Evolutionary conservation across 2,797 vertebrate genomes (phyloP).

Genomic region (Sebastiscus tertius): DNA sequence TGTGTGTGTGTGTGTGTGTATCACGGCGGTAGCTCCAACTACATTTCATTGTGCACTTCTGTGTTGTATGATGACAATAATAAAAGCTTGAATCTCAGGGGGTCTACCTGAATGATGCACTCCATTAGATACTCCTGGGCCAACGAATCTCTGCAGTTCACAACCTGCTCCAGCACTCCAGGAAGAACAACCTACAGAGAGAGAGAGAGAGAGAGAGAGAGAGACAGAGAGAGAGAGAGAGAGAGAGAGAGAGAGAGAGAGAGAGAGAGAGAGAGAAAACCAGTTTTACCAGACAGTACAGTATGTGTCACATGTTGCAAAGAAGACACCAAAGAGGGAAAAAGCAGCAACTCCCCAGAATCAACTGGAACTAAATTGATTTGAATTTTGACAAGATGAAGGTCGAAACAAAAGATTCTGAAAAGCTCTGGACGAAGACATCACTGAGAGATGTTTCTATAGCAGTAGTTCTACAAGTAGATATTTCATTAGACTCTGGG

Average conservation of each 20-base stretch:
- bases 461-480: background rate
- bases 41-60: background rate
- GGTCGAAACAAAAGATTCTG: background rate
- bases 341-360: background rate
- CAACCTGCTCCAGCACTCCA: constrained; percentile 97
- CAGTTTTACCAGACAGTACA: background rate
- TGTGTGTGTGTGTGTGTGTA: no score
- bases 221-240: no score
- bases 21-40: no score
- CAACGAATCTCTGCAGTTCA: constrained; percentile 97
- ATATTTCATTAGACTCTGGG: background rate
- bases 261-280: background rate
- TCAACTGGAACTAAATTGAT: background rate
- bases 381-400: background rate
- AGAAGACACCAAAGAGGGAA: background rate
- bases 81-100: background rate
- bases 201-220: background rate
- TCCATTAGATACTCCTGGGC: constrained; percentile 99
- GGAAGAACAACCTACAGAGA: constrained; percentile 89
- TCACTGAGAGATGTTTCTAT: no score
- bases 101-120: constrained; percentile 96
- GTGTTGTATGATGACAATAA: background rate
- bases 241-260: no score
- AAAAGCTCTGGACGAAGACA: no score
- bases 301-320: background rate